Evolutionary conservation across 2,797 vertebrate genomes (phyloP).

Genomic region (Acanthurus lineatus): DNA sequence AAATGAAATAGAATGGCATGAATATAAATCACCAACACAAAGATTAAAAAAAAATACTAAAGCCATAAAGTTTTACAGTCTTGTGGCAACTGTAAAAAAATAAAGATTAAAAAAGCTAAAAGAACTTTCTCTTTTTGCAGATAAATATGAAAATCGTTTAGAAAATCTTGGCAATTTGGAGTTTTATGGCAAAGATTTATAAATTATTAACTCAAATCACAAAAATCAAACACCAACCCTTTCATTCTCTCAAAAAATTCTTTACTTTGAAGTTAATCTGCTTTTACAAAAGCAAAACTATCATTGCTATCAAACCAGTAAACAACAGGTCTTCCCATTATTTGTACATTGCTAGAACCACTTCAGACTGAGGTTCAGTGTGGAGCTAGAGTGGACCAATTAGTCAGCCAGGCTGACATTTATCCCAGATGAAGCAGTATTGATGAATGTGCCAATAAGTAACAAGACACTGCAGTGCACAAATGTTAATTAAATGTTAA

Average conservation of each 20-base stretch:
- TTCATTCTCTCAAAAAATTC: not conserved
- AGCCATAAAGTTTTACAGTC: not conserved
- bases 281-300: not conserved
- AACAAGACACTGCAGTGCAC: not conserved
- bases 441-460: conserved; percentile 6
- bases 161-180: too few relatives aligned
- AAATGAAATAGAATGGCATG: not conserved
- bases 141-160: not conserved
- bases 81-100: not conserved
- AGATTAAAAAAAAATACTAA: not conserved
- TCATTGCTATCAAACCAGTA: not conserved
- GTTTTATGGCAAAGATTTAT: not conserved
- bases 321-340: not conserved
- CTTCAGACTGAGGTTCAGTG: not conserved
- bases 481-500: conserved; percentile 17
- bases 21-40: conserved; percentile 2
- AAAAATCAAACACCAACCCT: not conserved
- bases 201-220: not conserved
- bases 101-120: too few relatives aligned
- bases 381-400: not conserved
- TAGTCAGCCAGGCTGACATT: conserved; percentile 11
- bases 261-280: not conserved
- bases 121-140: not conserved
- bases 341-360: not conserved
- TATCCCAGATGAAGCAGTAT: not conserved